These are phyloP conservation scores for Catharus minimus DNA, from an alignment of 2,113 vertebrate genomes.

Conservation along the genomic window DNA sequence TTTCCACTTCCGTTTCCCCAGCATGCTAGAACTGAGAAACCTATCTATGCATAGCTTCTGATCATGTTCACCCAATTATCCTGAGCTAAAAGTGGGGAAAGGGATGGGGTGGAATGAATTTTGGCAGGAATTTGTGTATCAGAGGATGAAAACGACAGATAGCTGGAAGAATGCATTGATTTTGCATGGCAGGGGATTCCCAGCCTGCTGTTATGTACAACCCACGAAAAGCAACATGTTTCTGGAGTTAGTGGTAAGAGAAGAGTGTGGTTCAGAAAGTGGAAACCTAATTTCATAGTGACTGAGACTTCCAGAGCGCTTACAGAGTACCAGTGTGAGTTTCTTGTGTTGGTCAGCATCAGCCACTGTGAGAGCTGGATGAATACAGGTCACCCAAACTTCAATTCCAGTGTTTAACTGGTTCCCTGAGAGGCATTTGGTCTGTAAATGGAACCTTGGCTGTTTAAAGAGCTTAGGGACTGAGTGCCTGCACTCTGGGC, in stretches of 20 bases:
- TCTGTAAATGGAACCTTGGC: background rate
- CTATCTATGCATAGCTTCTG: background rate
- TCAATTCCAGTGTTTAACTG: background rate
- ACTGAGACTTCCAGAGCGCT: background rate
- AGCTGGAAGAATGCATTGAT: background rate
- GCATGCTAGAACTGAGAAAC: background rate
- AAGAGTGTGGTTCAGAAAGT: background rate
- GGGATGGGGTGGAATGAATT: background rate
- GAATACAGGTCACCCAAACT: background rate
- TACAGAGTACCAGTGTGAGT: rapidly evolving
- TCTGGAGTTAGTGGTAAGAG: background rate
- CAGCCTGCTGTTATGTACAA: background rate
- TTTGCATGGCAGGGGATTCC: background rate
- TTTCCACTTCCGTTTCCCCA: background rate
- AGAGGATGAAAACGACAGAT: background rate
- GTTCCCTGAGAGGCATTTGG: background rate
- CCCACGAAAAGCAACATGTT: background rate
- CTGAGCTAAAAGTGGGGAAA: background rate
- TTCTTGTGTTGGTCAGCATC: background rate
- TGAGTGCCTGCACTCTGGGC: background rate
- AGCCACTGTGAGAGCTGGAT: background rate
- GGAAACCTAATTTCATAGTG: background rate
- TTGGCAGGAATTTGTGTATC: background rate
- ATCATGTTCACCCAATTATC: rapidly evolving
- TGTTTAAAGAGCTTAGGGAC: background rate